Percentiles rank a stretch among this genome's conserved stretches.
Conservation (phyloP, 2,113 vertebrate genomes). For the Diadophis punctatus region DNA sequence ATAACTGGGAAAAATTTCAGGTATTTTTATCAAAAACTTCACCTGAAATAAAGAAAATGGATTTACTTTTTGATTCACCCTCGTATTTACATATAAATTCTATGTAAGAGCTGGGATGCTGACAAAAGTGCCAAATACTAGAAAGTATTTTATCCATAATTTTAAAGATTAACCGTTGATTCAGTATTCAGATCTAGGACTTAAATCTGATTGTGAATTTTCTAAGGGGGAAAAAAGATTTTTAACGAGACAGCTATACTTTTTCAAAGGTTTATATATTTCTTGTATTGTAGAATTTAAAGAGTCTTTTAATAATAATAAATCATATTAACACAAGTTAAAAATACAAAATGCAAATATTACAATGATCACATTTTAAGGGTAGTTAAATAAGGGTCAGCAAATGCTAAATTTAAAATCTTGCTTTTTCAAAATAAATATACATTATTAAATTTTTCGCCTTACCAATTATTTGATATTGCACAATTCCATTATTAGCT, state of each 20-base stretch:
- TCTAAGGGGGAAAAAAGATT: neutral
- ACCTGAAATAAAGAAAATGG: too few relatives aligned
- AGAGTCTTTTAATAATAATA: neutral
- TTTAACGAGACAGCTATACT: neutral
- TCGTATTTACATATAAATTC: neutral
- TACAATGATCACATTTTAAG: neutral
- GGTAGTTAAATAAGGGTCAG: neutral
- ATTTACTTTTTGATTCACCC: too few relatives aligned
- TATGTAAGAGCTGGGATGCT: neutral
- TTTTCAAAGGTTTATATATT: neutral
- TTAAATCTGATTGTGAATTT: neutral
- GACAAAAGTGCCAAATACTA: neutral
- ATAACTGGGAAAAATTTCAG: too few relatives aligned
- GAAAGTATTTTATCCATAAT: neutral
- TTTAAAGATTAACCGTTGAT: neutral
- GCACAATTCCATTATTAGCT: conserved; percentile 76
- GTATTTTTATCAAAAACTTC: too few relatives aligned
- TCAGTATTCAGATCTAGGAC: neutral
- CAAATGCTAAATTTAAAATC: neutral
- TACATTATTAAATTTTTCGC: neutral
- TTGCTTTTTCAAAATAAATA: neutral
- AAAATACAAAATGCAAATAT: neutral
- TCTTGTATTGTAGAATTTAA: neutral
- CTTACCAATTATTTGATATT: conserved; percentile 80
- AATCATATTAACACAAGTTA: neutral